A percentile compares a stretch with the other conserved stretches of the same genome.
These are phyloP conservation scores for Nerophis ophidion DNA, from an alignment of 2,113 vertebrate genomes.

Conservation along the genomic window DNA sequence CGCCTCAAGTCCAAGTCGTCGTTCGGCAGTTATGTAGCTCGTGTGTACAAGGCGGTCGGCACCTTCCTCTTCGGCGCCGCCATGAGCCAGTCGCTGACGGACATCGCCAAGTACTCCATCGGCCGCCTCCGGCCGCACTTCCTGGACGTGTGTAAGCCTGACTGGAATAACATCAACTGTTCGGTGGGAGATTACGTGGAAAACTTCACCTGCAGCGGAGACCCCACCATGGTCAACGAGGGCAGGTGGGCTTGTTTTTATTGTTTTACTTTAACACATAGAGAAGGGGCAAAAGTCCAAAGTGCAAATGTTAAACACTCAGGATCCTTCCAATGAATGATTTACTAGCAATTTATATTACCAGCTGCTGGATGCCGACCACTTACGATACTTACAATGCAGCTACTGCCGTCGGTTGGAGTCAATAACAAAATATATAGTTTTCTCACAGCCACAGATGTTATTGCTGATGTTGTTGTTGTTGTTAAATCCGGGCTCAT, in stretches of 20 bases:
- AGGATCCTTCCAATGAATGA: too few species aligned
- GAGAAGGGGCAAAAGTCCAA: neutral
- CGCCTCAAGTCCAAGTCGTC: conserved; percentile 86
- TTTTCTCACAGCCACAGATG: too few species aligned
- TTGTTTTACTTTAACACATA: too few species aligned
- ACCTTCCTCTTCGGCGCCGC: conserved; percentile 94
- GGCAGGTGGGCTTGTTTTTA: conserved; percentile 73
- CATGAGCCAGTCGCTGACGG: conserved; percentile 94
- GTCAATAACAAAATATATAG: too few species aligned
- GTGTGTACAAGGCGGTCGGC: conserved; percentile 88
- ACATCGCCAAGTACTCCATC: conserved; percentile 97
- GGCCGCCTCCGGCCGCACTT: conserved; percentile 94
- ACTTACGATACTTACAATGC: too few species aligned
- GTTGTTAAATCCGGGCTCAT: too few species aligned
- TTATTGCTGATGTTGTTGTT: too few species aligned
- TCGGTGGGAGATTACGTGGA: conserved; percentile 79
- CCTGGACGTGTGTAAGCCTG: conserved; percentile 81
- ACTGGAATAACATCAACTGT: conserved; percentile 83
- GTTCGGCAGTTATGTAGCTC: conserved; percentile 84
- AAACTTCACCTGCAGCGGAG: conserved; percentile 79
- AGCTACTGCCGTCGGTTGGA: too few species aligned
- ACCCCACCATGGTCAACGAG: conserved; percentile 72
- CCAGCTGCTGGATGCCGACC: too few species aligned
- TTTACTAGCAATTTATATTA: too few species aligned
- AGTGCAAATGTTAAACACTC: conserved; percentile 2